Base-by-base conservation (phyloP, 2,888 invertebrate species). In the Dryadula phaetusa region DNA sequence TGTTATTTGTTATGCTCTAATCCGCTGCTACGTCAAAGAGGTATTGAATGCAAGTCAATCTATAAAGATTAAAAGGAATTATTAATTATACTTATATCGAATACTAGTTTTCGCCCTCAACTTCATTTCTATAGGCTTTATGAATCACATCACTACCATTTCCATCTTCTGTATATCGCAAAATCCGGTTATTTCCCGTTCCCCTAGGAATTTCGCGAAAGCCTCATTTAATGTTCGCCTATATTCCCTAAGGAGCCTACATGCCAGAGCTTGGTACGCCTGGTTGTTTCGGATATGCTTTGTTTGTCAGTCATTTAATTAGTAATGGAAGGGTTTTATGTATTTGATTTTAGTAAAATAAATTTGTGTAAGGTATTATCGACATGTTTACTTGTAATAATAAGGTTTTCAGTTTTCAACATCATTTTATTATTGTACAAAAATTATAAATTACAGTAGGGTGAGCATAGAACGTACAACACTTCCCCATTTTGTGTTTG, bases 321-420 rank as follows among this genome's bases (percentile, higher is more conserved):
- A 37, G 3, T 37, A 37, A 37, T 6, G 37, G 3, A 10, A 2
- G 37, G 12, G 12, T 12, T 37, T 32, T 34, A 12, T 37, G 12
- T 12, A 37, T 37, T 3, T 37, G 37, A 12, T 37, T 37, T 37
- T 6, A 37, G 3, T 37, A 12, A 37, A 37, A 32, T 32, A 32
- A 8, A 32, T 32, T 34, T 34, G 4, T 10, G 10, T 20, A 46
- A 46, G 10, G 46, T 22, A 22, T 47, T 22, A 22, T 47, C 22
- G 22, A 47, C 47, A 47, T 22, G 22, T n/a, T n/a, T n/a, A n/a
- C n/a, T n/a, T n/a, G 8, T 49, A 25, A n/a, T 49, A n/a, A 49
- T n/a, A 8, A 14, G 14, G 49, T 8, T 49, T 49, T 28, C 7
- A 28, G 8, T 14, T 16, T 49, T 12, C 49, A 49, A 28, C n/a